Percentiles rank a stretch among this genome's conserved stretches.
Conservation (phyloP, 2,888 invertebrate genomes). For the Coecobrya sp. region DNA sequence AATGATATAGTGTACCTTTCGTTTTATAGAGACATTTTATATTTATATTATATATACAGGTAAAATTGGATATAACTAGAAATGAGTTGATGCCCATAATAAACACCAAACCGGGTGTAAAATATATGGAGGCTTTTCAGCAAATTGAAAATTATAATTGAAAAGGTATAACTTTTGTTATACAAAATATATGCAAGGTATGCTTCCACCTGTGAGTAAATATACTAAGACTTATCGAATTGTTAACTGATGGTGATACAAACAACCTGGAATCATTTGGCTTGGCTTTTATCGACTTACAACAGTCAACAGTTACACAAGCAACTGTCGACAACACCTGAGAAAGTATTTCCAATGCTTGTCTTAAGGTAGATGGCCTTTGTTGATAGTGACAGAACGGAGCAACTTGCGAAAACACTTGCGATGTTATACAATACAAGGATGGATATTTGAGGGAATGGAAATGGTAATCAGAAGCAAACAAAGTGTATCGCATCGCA, state of each 20-base stretch:
- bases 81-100: background rate
- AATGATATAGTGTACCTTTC: background rate
- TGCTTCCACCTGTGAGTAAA: conserved; percentile 11
- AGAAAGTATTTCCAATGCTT: background rate
- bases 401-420: background rate
- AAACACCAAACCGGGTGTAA: background rate
- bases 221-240: background rate
- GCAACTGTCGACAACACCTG: conserved; percentile 3
- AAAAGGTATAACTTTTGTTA: background rate
- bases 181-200: conserved; percentile 20
- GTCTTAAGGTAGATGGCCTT: conserved; percentile 21
- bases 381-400: conserved; percentile 30
- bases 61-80: no score
- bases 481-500: conserved; percentile 34
- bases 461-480: conserved; percentile 15
- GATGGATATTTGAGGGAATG: background rate
- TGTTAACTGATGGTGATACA: background rate
- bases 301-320: conserved; percentile 15
- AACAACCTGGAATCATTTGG: background rate
- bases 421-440: background rate
- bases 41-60: no score
- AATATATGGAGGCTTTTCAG: background rate
- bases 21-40: background rate
- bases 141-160: conserved; percentile 11
- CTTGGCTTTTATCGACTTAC: background rate